Conservation (phyloP, 2,888 invertebrate genomes). For the Troglohyphantes excavatus region DNA sequence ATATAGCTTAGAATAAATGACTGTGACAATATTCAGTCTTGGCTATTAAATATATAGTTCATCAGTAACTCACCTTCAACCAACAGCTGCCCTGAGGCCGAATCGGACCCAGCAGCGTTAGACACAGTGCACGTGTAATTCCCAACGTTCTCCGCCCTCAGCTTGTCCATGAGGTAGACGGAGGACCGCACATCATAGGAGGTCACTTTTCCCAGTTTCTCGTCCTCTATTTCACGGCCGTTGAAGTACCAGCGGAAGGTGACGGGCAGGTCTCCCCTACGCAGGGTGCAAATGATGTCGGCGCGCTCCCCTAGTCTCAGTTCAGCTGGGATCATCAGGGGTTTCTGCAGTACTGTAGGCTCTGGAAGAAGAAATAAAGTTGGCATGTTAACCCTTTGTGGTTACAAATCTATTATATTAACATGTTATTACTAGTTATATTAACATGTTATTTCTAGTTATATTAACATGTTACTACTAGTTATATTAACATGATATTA, state of each 20-base stretch:
- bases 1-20: too few relatives aligned
- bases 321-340: constrained; percentile 70
- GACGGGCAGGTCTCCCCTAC: constrained; percentile 63
- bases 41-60: too few relatives aligned
- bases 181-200: constrained; percentile 73
- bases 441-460: too few relatives aligned
- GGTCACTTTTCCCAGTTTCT: constrained; percentile 64
- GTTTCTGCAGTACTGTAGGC: constrained; percentile 68
- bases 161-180: constrained; percentile 72
- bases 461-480: too few relatives aligned
- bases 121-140: constrained; percentile 70
- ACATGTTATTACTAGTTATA: too few relatives aligned
- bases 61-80: constrained; percentile 72
- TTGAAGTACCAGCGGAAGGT: constrained; percentile 75
- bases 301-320: constrained; percentile 67
- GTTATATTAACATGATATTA: too few relatives aligned
- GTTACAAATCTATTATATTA: too few relatives aligned
- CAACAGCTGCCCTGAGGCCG: constrained; percentile 58
- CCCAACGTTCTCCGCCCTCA: constrained; percentile 74
- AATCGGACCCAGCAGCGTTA: constrained; percentile 64
- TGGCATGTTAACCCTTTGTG: too few relatives aligned
- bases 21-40: too few relatives aligned
- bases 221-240: constrained; percentile 62
- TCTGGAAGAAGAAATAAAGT: constrained; percentile 35
- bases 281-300: constrained; percentile 69